These are phyloP conservation scores for Listronotus oregonensis DNA, from an alignment of 1,140 invertebrate genomes.

Conservation along the genomic window DNA sequence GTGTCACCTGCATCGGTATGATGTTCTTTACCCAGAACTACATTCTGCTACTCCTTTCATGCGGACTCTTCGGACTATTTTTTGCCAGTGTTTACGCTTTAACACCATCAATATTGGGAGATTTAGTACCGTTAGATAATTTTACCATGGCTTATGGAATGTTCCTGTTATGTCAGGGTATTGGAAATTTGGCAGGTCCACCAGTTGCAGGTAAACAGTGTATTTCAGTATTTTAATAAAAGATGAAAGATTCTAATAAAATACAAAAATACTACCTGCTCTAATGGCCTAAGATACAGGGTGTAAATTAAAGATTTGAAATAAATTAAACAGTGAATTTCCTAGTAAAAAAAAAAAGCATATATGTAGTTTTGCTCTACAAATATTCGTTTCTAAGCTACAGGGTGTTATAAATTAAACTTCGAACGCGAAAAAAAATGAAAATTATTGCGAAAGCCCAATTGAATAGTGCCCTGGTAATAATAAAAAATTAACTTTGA, in stretches of 20 bases:
- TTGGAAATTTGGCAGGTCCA: slow-evolving; percentile 66
- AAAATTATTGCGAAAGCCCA: too few species aligned
- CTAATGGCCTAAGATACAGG: too few species aligned
- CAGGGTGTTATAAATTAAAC: too few species aligned
- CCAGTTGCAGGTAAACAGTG: slow-evolving; percentile 61
- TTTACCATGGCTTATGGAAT: slow-evolving; percentile 91
- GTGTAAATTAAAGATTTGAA: too few species aligned
- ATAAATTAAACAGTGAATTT: too few species aligned
- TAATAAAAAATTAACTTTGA: too few species aligned
- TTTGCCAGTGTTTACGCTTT: slow-evolving; percentile 88
- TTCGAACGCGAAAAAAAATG: too few species aligned
- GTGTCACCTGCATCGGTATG: slow-evolving; percentile 71
- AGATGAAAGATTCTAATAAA: background rate
- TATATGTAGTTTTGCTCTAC: too few species aligned
- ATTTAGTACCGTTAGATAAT: slow-evolving; percentile 75
- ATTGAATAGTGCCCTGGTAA: too few species aligned
- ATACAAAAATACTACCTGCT: too few species aligned
- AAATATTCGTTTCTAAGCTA: too few species aligned
- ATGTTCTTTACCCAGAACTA: slow-evolving; percentile 69
- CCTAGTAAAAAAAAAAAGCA: background rate
- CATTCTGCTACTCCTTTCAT: slow-evolving; percentile 61
- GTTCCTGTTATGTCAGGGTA: slow-evolving; percentile 82
- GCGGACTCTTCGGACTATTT: slow-evolving; percentile 77
- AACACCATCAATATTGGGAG: slow-evolving; percentile 83
- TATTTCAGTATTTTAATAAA: background rate